Percentiles rank a stretch among this genome's conserved stretches.
These are phyloP conservation scores for Pungitius pungitius DNA, from an alignment of 2,113 vertebrate species.

Conservation along the genomic window DNA sequence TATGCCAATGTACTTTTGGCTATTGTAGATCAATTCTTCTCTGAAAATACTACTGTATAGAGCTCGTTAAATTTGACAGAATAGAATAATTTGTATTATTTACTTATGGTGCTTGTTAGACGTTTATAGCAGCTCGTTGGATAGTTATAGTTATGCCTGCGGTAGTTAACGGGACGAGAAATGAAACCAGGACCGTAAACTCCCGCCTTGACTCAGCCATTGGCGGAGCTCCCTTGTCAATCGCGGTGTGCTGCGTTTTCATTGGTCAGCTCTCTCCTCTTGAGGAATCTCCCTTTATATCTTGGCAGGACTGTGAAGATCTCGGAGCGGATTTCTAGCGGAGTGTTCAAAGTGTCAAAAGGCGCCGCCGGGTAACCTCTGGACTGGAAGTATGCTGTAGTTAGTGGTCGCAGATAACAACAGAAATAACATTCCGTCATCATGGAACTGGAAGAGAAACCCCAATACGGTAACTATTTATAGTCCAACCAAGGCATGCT, in stretches of 20 bases:
- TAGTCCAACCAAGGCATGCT: conserved; percentile 9
- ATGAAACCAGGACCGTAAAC: background rate
- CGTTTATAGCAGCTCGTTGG: background rate
- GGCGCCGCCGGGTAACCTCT: background rate
- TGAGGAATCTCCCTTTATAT: conserved; percentile 39
- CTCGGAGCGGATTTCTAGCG: conserved; percentile 55
- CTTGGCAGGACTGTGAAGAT: conserved; percentile 36
- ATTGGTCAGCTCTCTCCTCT: conserved; percentile 45
- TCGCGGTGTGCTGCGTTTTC: background rate
- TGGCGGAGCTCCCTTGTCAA: conserved; percentile 10
- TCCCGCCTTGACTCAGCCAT: conserved; percentile 25
- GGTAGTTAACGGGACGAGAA: conserved; percentile 37
- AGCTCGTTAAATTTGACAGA: background rate
- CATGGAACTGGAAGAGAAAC: conserved; percentile 76
- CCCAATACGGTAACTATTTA: conserved; percentile 73
- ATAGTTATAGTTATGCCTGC: background rate
- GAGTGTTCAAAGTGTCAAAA: conserved; percentile 18
- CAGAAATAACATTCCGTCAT: background rate
- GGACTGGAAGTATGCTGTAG: conserved; percentile 34
- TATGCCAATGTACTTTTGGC: background rate
- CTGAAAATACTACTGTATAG: background rate
- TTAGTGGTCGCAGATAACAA: background rate
- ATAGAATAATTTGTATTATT: background rate
- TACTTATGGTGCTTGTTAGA: background rate
- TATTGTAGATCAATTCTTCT: background rate